A percentile compares a stretch with the other conserved stretches of the same genome.
phyloP scores from a whole-genome alignment of 2,888 invertebrate species.

The Nemoura dubitans region DNA sequence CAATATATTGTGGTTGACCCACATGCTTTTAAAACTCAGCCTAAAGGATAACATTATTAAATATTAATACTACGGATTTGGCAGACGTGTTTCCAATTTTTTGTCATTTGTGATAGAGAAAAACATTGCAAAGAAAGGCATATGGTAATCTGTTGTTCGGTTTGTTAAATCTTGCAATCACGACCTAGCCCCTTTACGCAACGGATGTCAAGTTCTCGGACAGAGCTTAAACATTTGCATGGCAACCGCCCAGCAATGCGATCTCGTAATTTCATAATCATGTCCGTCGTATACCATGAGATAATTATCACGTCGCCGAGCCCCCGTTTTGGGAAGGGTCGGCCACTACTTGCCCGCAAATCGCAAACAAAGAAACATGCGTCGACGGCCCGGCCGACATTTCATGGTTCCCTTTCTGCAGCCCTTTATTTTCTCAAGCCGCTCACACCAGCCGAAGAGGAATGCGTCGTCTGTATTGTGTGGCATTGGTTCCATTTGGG shows the following conservation, averaged over 20 bases:
- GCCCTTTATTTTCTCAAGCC: not conserved
- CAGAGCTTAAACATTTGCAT: not conserved
- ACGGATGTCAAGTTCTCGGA: not conserved
- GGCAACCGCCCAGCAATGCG: not conserved
- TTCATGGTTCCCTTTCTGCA: not conserved
- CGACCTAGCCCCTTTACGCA: too few relatives aligned
- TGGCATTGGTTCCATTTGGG: conserved; percentile 20
- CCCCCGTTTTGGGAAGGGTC: not conserved
- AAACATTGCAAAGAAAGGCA: too few relatives aligned
- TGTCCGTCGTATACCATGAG: not conserved
- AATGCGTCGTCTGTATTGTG: conserved; percentile 7
- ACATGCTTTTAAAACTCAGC: not conserved
- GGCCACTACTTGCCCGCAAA: not conserved
- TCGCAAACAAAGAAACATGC: conserved; percentile 15
- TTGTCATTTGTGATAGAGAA: too few relatives aligned
- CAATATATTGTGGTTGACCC: not conserved
- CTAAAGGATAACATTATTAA: too few relatives aligned
- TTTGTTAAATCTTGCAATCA: too few relatives aligned
- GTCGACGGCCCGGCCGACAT: not conserved
- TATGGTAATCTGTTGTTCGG: not conserved
- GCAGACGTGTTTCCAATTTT: too few relatives aligned
- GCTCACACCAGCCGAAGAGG: not conserved
- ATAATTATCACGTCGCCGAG: not conserved
- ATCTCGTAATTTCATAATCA: not conserved
- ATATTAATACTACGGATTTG: too few relatives aligned